A percentile compares a stretch with the other conserved stretches of the same genome.
phyloP scores from a whole-genome alignment of 2,113 vertebrate species.

The Neotoma lepida region DNA sequence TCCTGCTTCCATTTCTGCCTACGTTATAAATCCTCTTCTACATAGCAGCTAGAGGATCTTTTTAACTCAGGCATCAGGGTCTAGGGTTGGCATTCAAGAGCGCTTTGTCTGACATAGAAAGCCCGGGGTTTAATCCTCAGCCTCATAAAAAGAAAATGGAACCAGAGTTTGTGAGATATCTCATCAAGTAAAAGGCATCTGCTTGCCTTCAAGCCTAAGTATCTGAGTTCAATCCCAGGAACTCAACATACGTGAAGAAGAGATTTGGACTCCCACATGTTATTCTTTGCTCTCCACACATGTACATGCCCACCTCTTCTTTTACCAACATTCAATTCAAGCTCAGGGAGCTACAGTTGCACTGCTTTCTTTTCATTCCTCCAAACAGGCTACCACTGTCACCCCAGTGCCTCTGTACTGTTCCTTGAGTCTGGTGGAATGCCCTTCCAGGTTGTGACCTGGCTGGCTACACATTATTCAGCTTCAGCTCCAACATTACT shows the following conservation, averaged over 20 bases:
- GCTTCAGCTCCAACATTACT: no score
- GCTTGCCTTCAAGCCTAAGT: not conserved
- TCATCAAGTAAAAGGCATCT: not conserved
- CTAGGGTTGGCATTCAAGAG: no score
- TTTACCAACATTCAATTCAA: not conserved
- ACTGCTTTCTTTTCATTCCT: not conserved
- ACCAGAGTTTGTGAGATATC: not conserved
- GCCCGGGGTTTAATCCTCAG: not conserved
- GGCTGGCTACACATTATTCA: not conserved
- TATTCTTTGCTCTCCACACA: not conserved
- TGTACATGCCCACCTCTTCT: not conserved
- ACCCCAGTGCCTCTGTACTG: not conserved
- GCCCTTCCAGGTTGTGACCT: not conserved
- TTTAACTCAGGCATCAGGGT: not conserved
- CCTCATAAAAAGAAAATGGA: not conserved
- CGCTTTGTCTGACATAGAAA: not conserved
- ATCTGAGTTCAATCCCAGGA: not conserved
- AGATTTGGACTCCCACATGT: not conserved
- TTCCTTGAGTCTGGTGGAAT: not conserved
- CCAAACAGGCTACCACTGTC: not conserved
- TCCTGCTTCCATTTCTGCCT: not conserved
- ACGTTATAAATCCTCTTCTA: not conserved
- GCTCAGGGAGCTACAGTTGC: not conserved
- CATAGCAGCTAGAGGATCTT: not conserved
- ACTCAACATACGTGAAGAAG: not conserved